These are phyloP conservation scores for Dicaeum eximium DNA, from an alignment of 2,113 vertebrate species.

Conservation along the genomic window DNA sequence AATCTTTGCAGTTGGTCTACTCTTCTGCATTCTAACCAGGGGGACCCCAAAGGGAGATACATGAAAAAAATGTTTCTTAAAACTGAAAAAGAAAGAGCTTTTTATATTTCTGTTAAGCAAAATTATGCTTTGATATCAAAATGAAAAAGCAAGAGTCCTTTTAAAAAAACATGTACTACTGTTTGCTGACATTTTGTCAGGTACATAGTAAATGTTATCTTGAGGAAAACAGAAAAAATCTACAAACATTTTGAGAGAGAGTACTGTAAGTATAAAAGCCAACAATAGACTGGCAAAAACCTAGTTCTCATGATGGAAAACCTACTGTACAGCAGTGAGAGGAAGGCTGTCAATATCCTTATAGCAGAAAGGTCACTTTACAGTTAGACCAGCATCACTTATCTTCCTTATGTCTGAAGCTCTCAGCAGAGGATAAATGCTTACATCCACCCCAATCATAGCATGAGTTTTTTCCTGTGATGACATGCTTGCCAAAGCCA, in stretches of 20 bases:
- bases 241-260: slow-evolving; percentile 10
- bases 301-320: slow-evolving; percentile 7
- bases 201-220: slow-evolving; percentile 25
- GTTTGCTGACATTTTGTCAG: slow-evolving; percentile 53
- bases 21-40: background rate
- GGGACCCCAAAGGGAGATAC: background rate
- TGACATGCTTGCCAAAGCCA: background rate
- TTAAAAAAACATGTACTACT: background rate
- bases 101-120: background rate
- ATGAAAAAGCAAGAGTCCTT: background rate
- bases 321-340: background rate
- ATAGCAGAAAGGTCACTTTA: slow-evolving; percentile 26
- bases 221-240: slow-evolving; percentile 26
- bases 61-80: background rate
- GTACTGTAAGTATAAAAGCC: background rate
- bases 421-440: slow-evolving; percentile 42
- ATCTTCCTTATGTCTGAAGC: slow-evolving; percentile 22
- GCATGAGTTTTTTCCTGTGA: background rate
- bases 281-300: background rate
- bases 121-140: background rate
- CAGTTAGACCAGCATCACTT: slow-evolving; percentile 3
- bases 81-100: background rate
- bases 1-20: background rate
- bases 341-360: slow-evolving; percentile 10
- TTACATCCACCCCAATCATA: background rate